Conservation (phyloP, 1,140 invertebrate species). For the Leptonema lineaticorne region DNA sequence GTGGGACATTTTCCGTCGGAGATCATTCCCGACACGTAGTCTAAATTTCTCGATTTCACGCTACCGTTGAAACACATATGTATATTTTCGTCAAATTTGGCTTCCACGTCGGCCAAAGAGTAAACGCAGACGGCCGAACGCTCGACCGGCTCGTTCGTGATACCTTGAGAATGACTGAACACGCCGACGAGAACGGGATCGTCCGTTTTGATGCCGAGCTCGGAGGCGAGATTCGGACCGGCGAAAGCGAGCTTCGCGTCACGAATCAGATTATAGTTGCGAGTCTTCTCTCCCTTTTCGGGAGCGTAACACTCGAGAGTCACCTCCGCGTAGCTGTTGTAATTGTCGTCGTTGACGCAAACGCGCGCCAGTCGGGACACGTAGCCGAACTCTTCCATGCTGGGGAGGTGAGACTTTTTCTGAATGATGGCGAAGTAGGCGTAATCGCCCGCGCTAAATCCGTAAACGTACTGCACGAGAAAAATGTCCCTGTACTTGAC, state of each 20-base stretch:
- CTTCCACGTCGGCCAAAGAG: slow-evolving; percentile 84
- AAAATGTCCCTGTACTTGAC: slow-evolving; percentile 94
- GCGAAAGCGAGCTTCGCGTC: slow-evolving; percentile 84
- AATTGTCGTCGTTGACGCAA: slow-evolving; percentile 92
- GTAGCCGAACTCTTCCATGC: slow-evolving; percentile 86
- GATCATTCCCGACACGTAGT: slow-evolving; percentile 89
- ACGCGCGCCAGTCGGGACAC: slow-evolving; percentile 86
- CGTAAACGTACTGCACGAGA: slow-evolving; percentile 92
- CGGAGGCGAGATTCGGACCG: slow-evolving; percentile 75
- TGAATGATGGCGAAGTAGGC: slow-evolving; percentile 96
- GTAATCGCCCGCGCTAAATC: slow-evolving; percentile 91
- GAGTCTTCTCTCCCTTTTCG: slow-evolving; percentile 53
- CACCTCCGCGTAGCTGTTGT: slow-evolving; percentile 94
- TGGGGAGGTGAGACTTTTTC: slow-evolving; percentile 84
- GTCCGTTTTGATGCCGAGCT: slow-evolving; percentile 74
- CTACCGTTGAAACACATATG: slow-evolving; percentile 96
- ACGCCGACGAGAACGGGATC: slow-evolving; percentile 78
- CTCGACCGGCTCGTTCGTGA: slow-evolving; percentile 72
- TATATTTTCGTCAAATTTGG: slow-evolving; percentile 93
- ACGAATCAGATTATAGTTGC: slow-evolving; percentile 85
- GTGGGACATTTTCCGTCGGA: slow-evolving; percentile 86
- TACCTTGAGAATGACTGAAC: slow-evolving; percentile 82
- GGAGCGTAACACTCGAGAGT: slow-evolving; percentile 76
- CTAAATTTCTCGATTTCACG: slow-evolving; percentile 87
- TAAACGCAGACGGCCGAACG: slow-evolving; percentile 85